Evolutionary conservation across 1,140 invertebrate species (phyloP), one percentile per base, ranked within the genome.

Genomic region (Cheumatopsyche charites): DNA sequence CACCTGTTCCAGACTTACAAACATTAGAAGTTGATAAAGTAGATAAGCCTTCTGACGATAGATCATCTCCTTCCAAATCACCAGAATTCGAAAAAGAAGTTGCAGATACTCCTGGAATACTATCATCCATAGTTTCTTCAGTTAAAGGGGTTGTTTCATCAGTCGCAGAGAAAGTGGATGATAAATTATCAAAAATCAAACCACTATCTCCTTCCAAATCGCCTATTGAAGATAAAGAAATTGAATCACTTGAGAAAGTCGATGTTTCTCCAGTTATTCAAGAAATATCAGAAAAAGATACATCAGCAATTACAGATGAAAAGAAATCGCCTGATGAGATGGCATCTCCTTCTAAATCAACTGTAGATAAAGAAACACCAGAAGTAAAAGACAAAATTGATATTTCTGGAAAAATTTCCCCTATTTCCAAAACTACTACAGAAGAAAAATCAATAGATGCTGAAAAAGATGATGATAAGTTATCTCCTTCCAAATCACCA

Each of bases 391-490:
- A 72, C 49, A 65, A 58, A 42, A 29, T 58, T 23, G 43, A 63
- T 9, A n/a, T n/a, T n/a, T n/a, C n/a, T 71, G 72, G 76, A 67
- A 62, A 68, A 66, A 43, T 26, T 29, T 23, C 26, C n/a, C n/a
- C n/a, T n/a, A n/a, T n/a, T 15, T 45, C 11, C 11, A 4, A 2
- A 12, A 45, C 43, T 45, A 1, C 17, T 19, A 17, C 15, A 58
- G 23, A 58, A 15, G 52, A n/a, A 58, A 12, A 6, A 25, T 62
- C 58, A 62, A 19, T 12, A 62, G 23, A 5, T 25, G 11, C 58
- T 15, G 23, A 62, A 4, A 29, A 26, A 62, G 23, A 26, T 66
- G 42, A 47, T 19, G 25, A 63, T 13, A 45, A 43, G 21, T 36
- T 36, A 17, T 63, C 62, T 36, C 62, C 62, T 2, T 2, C 62